Percentiles rank a stretch among this genome's conserved stretches.
These are phyloP conservation scores for Melanophora roralis DNA, from an alignment of 2,888 invertebrate species.

Conservation along the genomic window DNA sequence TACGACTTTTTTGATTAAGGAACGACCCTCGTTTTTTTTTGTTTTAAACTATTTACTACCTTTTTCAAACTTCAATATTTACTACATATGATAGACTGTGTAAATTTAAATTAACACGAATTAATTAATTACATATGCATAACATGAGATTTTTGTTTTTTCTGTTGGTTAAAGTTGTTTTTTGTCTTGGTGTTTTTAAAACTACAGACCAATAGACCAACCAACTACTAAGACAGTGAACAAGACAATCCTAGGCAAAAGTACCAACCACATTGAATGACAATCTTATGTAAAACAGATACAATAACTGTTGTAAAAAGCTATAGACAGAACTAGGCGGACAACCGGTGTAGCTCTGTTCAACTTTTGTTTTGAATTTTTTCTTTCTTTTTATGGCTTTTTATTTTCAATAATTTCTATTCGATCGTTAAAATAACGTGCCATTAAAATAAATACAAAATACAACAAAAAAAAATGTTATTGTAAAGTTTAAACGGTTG, in stretches of 20 bases:
- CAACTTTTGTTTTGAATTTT: background rate
- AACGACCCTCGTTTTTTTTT: background rate
- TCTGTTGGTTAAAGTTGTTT: background rate
- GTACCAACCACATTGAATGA: background rate
- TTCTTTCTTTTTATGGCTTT: background rate
- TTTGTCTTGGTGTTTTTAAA: slow-evolving; percentile 9
- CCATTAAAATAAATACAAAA: background rate
- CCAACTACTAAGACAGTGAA: background rate
- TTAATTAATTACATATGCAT: slow-evolving; percentile 75
- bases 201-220: background rate
- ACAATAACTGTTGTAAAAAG: background rate
- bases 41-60: background rate
- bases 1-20: too few relatives aligned
- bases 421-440: slow-evolving; percentile 12
- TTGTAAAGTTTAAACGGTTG: background rate
- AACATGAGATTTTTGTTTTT: slow-evolving; percentile 40
- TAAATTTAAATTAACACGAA: slow-evolving; percentile 67
- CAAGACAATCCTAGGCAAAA: background rate
- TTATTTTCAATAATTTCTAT: slow-evolving; percentile 25
- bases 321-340: too few relatives aligned
- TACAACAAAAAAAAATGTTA: background rate
- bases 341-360: background rate
- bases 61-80: background rate
- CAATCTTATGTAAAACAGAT: background rate
- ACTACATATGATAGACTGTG: slow-evolving; percentile 37